A percentile compares a stretch with the other conserved stretches of the same genome.
phyloP scores from a whole-genome alignment of 2,888 invertebrate species.

The Nemapogon koenigi region DNA sequence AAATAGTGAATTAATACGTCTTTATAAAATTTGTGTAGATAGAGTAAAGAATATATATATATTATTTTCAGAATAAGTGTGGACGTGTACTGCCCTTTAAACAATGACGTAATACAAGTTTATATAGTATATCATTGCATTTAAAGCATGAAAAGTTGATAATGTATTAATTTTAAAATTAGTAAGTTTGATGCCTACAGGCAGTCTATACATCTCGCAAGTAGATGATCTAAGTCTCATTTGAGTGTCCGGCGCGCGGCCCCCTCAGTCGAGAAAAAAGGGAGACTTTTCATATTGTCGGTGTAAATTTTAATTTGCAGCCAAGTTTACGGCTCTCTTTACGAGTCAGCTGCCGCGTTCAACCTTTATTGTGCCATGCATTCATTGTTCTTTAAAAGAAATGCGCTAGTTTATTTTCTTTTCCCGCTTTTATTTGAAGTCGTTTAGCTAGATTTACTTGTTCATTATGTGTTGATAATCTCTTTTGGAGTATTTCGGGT shows the following conservation, averaged over 20 bases:
- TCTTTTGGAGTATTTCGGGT: conserved; percentile 1
- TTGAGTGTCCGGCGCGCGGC: conserved; percentile 49
- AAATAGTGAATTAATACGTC: too few relatives aligned
- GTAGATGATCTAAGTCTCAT: conserved; percentile 44
- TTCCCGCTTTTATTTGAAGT: conserved; percentile 7
- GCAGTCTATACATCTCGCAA: background rate
- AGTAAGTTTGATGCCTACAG: conserved; percentile 1
- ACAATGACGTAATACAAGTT: too few relatives aligned
- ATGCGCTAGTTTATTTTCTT: conserved; percentile 9
- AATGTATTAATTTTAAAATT: background rate
- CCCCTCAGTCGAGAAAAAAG: conserved; percentile 39
- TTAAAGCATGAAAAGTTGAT: background rate
- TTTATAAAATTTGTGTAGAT: too few relatives aligned
- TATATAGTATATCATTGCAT: too few relatives aligned
- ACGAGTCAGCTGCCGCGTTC: conserved; percentile 55
- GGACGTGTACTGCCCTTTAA: too few relatives aligned
- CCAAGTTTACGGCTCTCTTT: conserved; percentile 59
- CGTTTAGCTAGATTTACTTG: conserved; percentile 8
- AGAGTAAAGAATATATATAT: too few relatives aligned
- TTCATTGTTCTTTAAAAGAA: conserved; percentile 28
- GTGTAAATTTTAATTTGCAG: conserved; percentile 63
- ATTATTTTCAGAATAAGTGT: too few relatives aligned
- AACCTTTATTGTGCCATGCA: conserved; percentile 55
- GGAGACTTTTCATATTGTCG: conserved; percentile 56
- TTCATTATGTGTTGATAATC: conserved; percentile 5